These are phyloP conservation scores for Dipodomys stephensi DNA, from an alignment of 2,113 vertebrate genomes.

Conservation along the genomic window DNA sequence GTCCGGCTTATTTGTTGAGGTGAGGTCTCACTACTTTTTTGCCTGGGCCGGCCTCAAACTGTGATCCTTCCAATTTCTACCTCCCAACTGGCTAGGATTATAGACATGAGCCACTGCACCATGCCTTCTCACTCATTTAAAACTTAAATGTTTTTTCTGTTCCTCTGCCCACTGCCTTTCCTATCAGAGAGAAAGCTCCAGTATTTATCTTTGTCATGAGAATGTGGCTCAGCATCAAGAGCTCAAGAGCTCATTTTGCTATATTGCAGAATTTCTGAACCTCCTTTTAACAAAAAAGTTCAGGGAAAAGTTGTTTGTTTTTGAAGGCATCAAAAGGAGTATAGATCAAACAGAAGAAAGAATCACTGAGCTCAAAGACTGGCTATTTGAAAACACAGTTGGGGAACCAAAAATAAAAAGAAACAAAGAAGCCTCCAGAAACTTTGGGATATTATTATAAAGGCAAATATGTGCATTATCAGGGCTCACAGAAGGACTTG, in stretches of 20 bases:
- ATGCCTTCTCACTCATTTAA: too few relatives aligned
- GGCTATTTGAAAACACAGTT: background rate
- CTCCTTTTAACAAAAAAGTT: background rate
- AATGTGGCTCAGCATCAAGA: background rate
- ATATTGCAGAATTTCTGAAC: background rate
- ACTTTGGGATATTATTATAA: background rate
- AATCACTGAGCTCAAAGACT: background rate
- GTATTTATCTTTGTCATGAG: background rate
- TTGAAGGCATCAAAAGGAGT: background rate
- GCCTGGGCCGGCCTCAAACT: too few relatives aligned
- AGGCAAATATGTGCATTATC: background rate
- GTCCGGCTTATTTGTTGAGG: too few relatives aligned
- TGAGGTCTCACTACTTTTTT: too few relatives aligned
- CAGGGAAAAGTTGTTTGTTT: background rate
- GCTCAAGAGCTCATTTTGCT: background rate
- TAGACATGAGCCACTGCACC: too few relatives aligned
- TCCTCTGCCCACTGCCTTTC: too few relatives aligned
- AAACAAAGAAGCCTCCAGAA: background rate
- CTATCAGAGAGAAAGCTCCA: too few relatives aligned
- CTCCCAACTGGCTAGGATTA: too few relatives aligned
- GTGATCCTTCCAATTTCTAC: too few relatives aligned
- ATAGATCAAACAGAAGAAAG: background rate
- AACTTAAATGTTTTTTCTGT: too few relatives aligned
- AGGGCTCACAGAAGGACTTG: background rate
- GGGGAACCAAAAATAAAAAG: background rate